Evolutionary conservation across 2,113 vertebrate species (phyloP).

Genomic region (Turdus rufiventris): DNA sequence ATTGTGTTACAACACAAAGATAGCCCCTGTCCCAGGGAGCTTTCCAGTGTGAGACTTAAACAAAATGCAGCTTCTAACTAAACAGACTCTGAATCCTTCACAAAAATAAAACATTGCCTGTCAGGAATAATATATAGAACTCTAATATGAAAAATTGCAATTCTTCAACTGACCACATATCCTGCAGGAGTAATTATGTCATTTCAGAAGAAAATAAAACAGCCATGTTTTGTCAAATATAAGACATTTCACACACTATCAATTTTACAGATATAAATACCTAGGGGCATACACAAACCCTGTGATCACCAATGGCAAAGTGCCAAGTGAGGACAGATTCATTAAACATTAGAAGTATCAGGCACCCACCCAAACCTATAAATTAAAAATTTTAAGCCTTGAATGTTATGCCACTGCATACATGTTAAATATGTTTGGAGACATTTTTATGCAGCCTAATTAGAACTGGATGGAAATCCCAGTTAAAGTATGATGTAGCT

Average conservation of each 20-base stretch:
- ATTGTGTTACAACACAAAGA: constrained; percentile 25
- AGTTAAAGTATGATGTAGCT: constrained; percentile 23
- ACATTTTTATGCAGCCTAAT: constrained; percentile 49
- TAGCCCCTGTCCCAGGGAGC: not conserved
- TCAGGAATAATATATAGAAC: constrained; percentile 37
- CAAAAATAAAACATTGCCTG: constrained; percentile 28
- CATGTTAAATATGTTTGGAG: constrained; percentile 34
- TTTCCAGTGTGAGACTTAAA: constrained; percentile 20
- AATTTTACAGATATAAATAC: constrained; percentile 58
- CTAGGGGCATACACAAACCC: constrained; percentile 31
- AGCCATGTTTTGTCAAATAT: constrained; percentile 55
- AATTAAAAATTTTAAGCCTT: constrained; percentile 45
- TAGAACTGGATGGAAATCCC: constrained; percentile 41
- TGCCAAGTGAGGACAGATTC: constrained; percentile 53
- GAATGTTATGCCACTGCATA: not conserved
- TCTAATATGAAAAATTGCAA: constrained; percentile 36
- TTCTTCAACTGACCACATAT: constrained; percentile 51
- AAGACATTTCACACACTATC: constrained; percentile 57
- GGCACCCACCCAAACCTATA: constrained; percentile 38
- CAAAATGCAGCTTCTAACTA: constrained; percentile 13
- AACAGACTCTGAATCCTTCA: constrained; percentile 20
- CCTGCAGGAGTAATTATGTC: constrained; percentile 54
- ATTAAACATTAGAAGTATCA: constrained; percentile 46
- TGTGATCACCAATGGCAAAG: constrained; percentile 32
- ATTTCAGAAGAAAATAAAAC: constrained; percentile 55